phyloP scores from a whole-genome alignment of 2,113 vertebrate genomes.

The Coregonus clupeaformis region DNA sequence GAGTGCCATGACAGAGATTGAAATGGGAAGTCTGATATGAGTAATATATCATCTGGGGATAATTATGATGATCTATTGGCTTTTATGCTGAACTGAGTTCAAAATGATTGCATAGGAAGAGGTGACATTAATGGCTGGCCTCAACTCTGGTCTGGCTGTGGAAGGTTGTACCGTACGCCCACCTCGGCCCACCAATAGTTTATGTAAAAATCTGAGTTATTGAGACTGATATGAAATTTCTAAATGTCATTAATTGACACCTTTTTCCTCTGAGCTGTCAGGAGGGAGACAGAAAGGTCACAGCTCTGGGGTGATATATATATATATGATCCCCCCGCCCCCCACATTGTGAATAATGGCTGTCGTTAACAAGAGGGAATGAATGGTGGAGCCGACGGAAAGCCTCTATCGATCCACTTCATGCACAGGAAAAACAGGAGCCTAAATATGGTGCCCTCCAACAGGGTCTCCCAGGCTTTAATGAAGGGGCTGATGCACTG shows the following conservation, averaged over 20 bases:
- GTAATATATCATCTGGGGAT: slow-evolving; percentile 59
- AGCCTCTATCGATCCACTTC: slow-evolving; percentile 70
- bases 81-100: slow-evolving; percentile 59
- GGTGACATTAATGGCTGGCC: slow-evolving; percentile 65
- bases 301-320: slow-evolving; percentile 66
- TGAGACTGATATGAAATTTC: slow-evolving; percentile 76
- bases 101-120: slow-evolving; percentile 64
- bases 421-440: slow-evolving; percentile 53
- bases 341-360: slow-evolving; percentile 72
- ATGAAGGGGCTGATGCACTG: slow-evolving; percentile 41
- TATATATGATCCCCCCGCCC: slow-evolving; percentile 66
- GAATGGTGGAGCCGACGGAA: slow-evolving; percentile 69
- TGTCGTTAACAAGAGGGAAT: slow-evolving; percentile 75
- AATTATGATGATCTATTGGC: slow-evolving; percentile 61
- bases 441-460: slow-evolving; percentile 27
- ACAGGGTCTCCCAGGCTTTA: slow-evolving; percentile 56
- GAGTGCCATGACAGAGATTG: slow-evolving; percentile 12
- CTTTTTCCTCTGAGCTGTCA: slow-evolving; percentile 73
- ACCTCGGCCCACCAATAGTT: slow-evolving; percentile 46
- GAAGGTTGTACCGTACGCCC: slow-evolving; percentile 38
- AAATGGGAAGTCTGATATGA: slow-evolving; percentile 49
- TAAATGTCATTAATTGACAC: slow-evolving; percentile 81
- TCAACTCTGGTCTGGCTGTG: slow-evolving; percentile 33
- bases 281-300: slow-evolving; percentile 75
- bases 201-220: slow-evolving; percentile 74